Conservation (phyloP, 2,113 vertebrate genomes). For the Podarcis raffonei region DNA sequence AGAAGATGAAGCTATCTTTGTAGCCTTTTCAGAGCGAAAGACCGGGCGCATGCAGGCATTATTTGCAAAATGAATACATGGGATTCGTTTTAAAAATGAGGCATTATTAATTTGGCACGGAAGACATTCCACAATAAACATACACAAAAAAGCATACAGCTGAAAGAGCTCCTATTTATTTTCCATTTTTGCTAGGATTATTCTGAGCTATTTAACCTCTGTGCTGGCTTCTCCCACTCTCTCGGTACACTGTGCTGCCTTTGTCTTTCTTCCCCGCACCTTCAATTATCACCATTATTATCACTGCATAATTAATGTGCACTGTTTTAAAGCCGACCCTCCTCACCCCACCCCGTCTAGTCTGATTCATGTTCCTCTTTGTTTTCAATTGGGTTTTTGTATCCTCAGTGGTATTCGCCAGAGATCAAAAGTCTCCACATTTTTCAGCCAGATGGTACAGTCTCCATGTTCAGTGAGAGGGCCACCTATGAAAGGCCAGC, state of each 20-base stretch:
- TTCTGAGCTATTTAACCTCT: constrained; percentile 12
- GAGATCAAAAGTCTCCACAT: constrained; percentile 37
- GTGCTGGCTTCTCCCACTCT: neutral
- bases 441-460: constrained; percentile 24
- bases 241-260: neutral
- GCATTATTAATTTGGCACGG: neutral
- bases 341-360: neutral
- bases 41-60: neutral
- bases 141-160: neutral
- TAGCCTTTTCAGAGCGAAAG: neutral
- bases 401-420: constrained; percentile 17
- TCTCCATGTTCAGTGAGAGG: constrained; percentile 37
- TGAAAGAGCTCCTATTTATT: neutral
- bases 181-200: neutral
- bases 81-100: neutral
- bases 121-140: rapidly evolving
- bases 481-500: neutral
- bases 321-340: constrained; percentile 3
- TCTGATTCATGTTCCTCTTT: constrained; percentile 16
- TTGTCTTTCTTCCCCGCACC: neutral
- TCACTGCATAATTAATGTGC: neutral
- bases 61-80: neutral
- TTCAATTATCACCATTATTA: constrained; percentile 20
- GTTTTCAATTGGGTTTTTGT: constrained; percentile 15
- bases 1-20: neutral